Evolutionary conservation across 2,113 vertebrate genomes (phyloP), one percentile per base, ranked within the genome.

Genomic region (Syngnathus floridae): DNA sequence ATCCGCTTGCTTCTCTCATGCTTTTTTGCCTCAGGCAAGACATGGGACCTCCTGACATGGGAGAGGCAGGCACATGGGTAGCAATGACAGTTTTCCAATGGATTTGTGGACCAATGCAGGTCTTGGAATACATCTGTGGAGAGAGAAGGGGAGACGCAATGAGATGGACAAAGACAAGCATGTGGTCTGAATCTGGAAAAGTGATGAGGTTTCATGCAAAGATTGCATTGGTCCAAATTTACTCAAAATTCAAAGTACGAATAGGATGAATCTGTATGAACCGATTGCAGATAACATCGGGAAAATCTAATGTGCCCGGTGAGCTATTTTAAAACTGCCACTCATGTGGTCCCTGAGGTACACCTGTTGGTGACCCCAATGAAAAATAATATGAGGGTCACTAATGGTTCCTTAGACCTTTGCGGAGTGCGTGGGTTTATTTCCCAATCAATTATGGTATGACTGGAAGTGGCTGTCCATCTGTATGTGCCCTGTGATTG

Each of bases 71-170:
- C 87, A 84, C 84, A 84, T 76, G 76, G 70, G 70, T 68, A 78
- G 73, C 67, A 73, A 76, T 86, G 89, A 87, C 84, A 89, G 86
- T 78, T 78, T 81, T 83, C 77, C 86, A 71, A 82, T 81, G 83
- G 78, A 82, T 81, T 71, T 79, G 79, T 69, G 79, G 73, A 74
- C 51, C 43, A 72, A 51, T 40, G 54, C 67, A 51, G 69, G 67
- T 75, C 79, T 83, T 12, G 16, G 78, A 80, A 84, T 9, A 6
- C 57, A 56, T 38, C 38, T 56, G 43, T 60, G 66, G 38, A 49
- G 17, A 37, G 35, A 35, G 37, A 67, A 57, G 41, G 45, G 11
- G 46, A 17, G 38, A 57, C 49, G 0, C 48, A 45, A 40, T 11
- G 46, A 17, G 43, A 54, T 49, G 0, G 59, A 55, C 38, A 45